Percentiles rank a stretch among this genome's conserved stretches.
phyloP scores from a whole-genome alignment of 2,797 vertebrate species.

The Gymnoscopelus braueri region DNA sequence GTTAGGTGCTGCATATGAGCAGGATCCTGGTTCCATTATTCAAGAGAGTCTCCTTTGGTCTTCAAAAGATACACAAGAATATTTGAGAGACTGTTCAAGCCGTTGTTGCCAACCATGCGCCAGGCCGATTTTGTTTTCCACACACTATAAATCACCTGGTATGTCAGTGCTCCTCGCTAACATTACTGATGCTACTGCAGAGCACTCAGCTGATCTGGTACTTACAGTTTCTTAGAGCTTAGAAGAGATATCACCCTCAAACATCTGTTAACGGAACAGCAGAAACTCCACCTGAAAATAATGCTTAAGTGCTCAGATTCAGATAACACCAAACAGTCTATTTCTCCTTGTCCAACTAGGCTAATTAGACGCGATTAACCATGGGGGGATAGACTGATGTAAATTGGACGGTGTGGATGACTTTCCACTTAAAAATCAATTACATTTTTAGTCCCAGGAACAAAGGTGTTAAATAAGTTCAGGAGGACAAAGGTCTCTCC shows the following conservation, averaged over 20 bases:
- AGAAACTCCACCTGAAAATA: no score
- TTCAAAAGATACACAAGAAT: slow-evolving; percentile 63
- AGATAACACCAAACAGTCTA: slow-evolving; percentile 26
- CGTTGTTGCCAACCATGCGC: slow-evolving; percentile 54
- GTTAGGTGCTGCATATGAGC: slow-evolving; percentile 63
- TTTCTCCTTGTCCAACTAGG: slow-evolving; percentile 39
- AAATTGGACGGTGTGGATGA: slow-evolving; percentile 60
- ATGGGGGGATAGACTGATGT: slow-evolving; percentile 52
- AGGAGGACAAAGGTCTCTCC: slow-evolving; percentile 53
- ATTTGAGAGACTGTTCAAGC: slow-evolving; percentile 72
- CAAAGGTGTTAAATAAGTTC: slow-evolving; percentile 68
- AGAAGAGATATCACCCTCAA: slow-evolving; percentile 11
- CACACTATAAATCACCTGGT: slow-evolving; percentile 86
- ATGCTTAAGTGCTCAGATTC: no score
- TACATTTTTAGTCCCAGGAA: slow-evolving; percentile 61
- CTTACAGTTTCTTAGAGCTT: slow-evolving; percentile 49
- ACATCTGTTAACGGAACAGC: slow-evolving; percentile 13
- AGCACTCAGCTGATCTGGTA: slow-evolving; percentile 78
- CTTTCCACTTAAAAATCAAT: slow-evolving; percentile 78
- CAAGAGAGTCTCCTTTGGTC: slow-evolving; percentile 61
- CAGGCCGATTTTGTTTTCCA: slow-evolving; percentile 54
- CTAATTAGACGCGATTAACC: slow-evolving; percentile 67
- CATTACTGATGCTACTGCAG: slow-evolving; percentile 64
- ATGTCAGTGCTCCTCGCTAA: slow-evolving; percentile 78
- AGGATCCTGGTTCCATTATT: slow-evolving; percentile 62